Evolutionary conservation across 2,797 vertebrate species (phyloP).

Genomic region (Loris lydekkerianus): DNA sequence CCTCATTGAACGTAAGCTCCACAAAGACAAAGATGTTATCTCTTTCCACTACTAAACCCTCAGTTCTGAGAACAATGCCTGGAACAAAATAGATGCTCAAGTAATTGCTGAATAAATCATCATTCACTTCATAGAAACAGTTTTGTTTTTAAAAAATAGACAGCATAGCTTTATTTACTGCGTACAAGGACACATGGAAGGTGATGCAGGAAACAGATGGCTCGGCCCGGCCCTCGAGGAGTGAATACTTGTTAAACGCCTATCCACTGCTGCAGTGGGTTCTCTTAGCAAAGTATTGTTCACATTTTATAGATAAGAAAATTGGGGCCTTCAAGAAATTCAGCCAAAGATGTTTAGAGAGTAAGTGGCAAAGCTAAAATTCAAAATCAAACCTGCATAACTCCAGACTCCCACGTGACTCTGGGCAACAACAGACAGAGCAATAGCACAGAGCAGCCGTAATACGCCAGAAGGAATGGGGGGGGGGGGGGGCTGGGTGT

Average conservation of each 20-base stretch:
- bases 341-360: background rate
- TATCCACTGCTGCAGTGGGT: too few relatives aligned
- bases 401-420: background rate
- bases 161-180: background rate
- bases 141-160: background rate
- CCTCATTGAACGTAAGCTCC: background rate
- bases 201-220: background rate
- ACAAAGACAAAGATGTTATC: background rate
- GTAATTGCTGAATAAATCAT: background rate
- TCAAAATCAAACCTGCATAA: background rate
- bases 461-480: rapidly evolving
- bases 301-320: background rate
- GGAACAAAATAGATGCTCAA: background rate
- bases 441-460: background rate
- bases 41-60: background rate
- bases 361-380: background rate
- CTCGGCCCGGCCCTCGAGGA: background rate
- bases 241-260: background rate
- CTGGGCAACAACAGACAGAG: background rate
- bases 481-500: background rate
- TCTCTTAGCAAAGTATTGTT: background rate
- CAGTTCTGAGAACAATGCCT: background rate
- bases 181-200: background rate
- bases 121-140: background rate
- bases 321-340: background rate